phyloP scores from a whole-genome alignment of 2,888 invertebrate genomes.

The Drosophila greeni region DNA sequence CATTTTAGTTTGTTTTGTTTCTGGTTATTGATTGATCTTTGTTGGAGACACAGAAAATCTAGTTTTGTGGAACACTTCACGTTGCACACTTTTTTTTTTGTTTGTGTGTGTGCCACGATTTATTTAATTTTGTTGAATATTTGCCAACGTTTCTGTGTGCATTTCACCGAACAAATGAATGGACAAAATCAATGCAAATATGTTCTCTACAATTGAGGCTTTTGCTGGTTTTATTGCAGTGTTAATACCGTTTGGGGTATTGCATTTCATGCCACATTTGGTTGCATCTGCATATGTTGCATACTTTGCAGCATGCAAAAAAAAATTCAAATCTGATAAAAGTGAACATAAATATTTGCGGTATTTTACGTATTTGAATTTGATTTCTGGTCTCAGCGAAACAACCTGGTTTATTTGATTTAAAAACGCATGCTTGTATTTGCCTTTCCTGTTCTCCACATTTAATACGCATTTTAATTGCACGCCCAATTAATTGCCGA shows the following conservation, averaged over 20 bases:
- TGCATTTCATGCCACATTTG: constrained; percentile 37
- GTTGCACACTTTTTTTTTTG: background rate
- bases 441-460: constrained; percentile 15
- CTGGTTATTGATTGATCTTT: constrained; percentile 9
- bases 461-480: constrained; percentile 24
- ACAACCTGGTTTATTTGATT: constrained; percentile 52
- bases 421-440: constrained; percentile 22
- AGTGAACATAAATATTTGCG: constrained; percentile 49
- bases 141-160: constrained; percentile 18
- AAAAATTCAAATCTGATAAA: constrained; percentile 11
- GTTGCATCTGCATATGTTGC: constrained; percentile 31
- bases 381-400: constrained; percentile 34
- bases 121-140: constrained; percentile 16
- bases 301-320: constrained; percentile 33
- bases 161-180: constrained; percentile 8
- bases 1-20: background rate
- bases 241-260: constrained; percentile 26
- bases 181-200: constrained; percentile 42
- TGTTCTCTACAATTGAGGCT: constrained; percentile 8
- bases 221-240: constrained; percentile 30
- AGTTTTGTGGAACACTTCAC: background rate
- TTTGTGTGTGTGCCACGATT: background rate
- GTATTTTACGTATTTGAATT: constrained; percentile 49
- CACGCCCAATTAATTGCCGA: constrained; percentile 55
- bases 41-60: background rate